These are phyloP conservation scores for Alectoris magna DNA, from an alignment of 2,797 vertebrate genomes.

Conservation along the genomic window DNA sequence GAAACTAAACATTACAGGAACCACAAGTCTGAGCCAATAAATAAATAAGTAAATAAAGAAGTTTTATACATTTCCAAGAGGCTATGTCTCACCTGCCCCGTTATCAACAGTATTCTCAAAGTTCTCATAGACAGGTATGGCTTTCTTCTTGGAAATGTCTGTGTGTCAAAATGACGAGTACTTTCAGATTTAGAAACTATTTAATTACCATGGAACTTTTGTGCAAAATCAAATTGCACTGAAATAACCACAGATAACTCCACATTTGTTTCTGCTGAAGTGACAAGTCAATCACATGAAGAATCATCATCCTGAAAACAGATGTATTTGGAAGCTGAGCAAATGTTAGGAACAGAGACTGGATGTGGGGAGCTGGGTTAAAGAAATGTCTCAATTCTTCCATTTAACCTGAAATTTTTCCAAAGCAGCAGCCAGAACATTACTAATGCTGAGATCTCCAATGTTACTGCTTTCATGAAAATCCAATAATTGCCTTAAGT, in stretches of 20 bases:
- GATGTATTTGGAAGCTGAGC: background rate
- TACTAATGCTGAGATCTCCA: background rate
- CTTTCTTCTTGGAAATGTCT: background rate
- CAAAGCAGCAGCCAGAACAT: background rate
- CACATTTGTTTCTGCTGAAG: background rate
- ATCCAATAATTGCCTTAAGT: background rate
- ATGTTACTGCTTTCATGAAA: background rate
- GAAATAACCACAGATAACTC: background rate
- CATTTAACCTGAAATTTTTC: background rate
- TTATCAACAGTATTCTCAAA: background rate
- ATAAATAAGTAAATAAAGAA: background rate
- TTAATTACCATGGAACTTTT: background rate
- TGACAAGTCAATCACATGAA: background rate
- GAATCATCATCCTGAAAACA: background rate
- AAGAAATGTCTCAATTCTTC: background rate
- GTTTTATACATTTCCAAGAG: background rate
- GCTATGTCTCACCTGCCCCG: background rate
- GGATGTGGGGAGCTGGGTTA: background rate
- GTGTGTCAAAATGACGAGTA: accelerated
- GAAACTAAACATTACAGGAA: background rate
- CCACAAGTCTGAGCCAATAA: background rate
- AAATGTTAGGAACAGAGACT: background rate
- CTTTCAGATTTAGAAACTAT: background rate
- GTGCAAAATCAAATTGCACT: background rate
- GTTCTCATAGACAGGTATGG: background rate